phyloP scores from a whole-genome alignment of 2,888 invertebrate genomes.

The Galerucella pusilla region DNA sequence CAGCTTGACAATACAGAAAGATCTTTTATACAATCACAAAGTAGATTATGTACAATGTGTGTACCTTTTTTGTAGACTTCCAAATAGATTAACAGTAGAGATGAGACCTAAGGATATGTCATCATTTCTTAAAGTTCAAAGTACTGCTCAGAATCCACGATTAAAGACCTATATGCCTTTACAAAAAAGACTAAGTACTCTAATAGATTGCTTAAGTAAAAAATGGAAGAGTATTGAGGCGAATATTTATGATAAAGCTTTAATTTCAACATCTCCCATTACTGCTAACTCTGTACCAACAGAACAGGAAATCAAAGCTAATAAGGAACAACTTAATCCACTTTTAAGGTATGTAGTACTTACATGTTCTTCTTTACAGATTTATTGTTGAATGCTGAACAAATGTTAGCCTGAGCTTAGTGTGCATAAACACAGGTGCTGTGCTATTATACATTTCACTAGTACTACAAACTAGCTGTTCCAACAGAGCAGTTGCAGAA shows the following conservation, averaged over 20 bases:
- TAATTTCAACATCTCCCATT: constrained; percentile 51
- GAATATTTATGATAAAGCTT: constrained; percentile 57
- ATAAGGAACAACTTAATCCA: constrained; percentile 49
- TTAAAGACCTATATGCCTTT: constrained; percentile 75
- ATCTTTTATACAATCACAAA: neutral
- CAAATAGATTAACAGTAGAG: constrained; percentile 79
- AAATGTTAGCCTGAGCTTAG: too few relatives aligned
- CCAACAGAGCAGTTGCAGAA: too few relatives aligned
- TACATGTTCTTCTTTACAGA: too few relatives aligned
- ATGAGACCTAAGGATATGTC: constrained; percentile 81
- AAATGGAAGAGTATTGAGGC: constrained; percentile 76
- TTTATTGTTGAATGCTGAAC: too few relatives aligned
- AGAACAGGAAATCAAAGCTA: constrained; percentile 49
- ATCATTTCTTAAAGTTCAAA: constrained; percentile 88
- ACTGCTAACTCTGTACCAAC: constrained; percentile 53
- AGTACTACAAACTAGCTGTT: too few relatives aligned
- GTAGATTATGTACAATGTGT: neutral
- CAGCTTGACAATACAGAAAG: neutral
- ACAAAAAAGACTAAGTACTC: constrained; percentile 76
- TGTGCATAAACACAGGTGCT: too few relatives aligned
- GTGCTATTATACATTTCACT: too few relatives aligned
- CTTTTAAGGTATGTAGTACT: constrained; percentile 50
- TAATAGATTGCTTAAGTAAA: constrained; percentile 78
- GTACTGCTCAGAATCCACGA: constrained; percentile 86
- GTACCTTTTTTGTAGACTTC: constrained; percentile 64